phyloP scores from a whole-genome alignment of 2,888 invertebrate genomes.

The Caenorhabditis uteleia region DNA sequence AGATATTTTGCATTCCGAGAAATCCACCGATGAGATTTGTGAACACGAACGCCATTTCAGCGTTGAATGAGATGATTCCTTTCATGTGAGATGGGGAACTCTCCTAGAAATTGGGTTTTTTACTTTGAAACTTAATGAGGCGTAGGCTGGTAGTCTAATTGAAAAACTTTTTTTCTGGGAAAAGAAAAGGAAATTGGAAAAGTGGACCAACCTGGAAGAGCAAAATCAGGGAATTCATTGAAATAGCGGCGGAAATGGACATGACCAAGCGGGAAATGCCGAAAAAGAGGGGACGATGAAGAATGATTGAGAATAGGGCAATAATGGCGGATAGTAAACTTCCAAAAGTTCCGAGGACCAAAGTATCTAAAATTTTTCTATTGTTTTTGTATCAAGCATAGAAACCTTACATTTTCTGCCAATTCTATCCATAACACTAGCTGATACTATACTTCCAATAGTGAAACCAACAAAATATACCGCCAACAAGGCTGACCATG shows the following conservation, averaged over 20 bases:
- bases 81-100: slow-evolving; percentile 56
- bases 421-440: slow-evolving; percentile 54
- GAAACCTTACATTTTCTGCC: slow-evolving; percentile 58
- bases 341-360: slow-evolving; percentile 43
- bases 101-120: slow-evolving; percentile 49
- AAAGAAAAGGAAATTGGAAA: neutral
- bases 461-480: slow-evolving; percentile 61
- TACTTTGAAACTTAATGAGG: neutral
- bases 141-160: too few species aligned
- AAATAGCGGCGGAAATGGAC: slow-evolving; percentile 56
- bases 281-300: slow-evolving; percentile 43
- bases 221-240: slow-evolving; percentile 62
- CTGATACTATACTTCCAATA: slow-evolving; percentile 52
- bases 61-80: slow-evolving; percentile 63
- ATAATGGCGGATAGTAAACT: slow-evolving; percentile 43
- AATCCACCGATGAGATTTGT: slow-evolving; percentile 61
- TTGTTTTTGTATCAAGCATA: neutral
- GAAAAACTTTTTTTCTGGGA: slow-evolving; percentile 8
- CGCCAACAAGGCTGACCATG: slow-evolving; percentile 60
- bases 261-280: slow-evolving; percentile 53
- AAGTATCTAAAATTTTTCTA: slow-evolving; percentile 30
- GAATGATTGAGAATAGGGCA: slow-evolving; percentile 36
- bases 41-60: slow-evolving; percentile 63
- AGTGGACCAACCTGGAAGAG: slow-evolving; percentile 54
- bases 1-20: slow-evolving; percentile 56